Base-by-base conservation (phyloP, 2,797 vertebrate species). In the Hemibagrus guttatus region DNA sequence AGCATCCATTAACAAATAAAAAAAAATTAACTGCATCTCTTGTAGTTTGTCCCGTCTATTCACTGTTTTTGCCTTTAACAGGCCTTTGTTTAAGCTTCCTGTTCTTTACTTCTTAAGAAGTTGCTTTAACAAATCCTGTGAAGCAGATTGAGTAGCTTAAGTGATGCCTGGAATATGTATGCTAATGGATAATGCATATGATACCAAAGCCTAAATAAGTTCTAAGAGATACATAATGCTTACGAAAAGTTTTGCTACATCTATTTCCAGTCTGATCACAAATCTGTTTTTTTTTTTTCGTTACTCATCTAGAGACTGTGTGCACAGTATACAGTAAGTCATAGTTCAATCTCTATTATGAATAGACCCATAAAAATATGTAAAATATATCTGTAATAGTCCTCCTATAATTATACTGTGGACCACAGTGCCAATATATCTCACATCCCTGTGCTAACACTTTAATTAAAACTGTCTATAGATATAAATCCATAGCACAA, bases 391-490 rank as follows among this genome's bases (percentile, higher is more conserved):
- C 42, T 49, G 16, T 9, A 81, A 8, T 52, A 81, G 80, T 81
- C 59, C 42, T 64, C 14, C 17, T 81, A 0, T 81, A 16, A 64
- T 66, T 64, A 64, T 21, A 4, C 61, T 14, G 35, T n/a, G 78
- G 42, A 52, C 21, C 16, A 61, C n/a, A 31, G 14, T 28, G 80
- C 42, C 61, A 14, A 6, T 81, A 49, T 81, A 81, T 82, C 46
- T 82, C 5, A 49, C 61, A 52, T 81, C 61, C 42, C 26, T 64
- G 59, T 64, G 39, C 79, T 64, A 64, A 63, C 23, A 49, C 61
- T 64, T 81, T 64, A 81, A 81, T 81, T 66, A 81, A 81, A 66
- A 64, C 28, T 21, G 80, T 81, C 80, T 52, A 49, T 81, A 28
- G 80, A 66, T 81, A 49, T 66, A 64, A 81, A 81, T 81, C 61